Percentiles rank a stretch among this genome's conserved stretches.
Evolutionary conservation across 2,113 vertebrate genomes (phyloP).

Genomic region (Zapornia atra): DNA sequence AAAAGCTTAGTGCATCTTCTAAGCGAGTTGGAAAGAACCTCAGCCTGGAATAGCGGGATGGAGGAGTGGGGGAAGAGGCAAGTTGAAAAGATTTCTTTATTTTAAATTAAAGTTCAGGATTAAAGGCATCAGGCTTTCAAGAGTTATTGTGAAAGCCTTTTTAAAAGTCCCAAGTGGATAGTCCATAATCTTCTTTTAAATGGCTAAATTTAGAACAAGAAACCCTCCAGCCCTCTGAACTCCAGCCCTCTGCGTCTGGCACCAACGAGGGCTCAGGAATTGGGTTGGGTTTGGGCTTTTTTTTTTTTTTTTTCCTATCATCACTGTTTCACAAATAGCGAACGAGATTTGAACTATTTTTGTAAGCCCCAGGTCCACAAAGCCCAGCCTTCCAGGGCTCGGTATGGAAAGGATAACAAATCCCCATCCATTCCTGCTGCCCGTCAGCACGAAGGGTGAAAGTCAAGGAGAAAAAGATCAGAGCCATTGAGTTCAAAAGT

Average conservation of each 20-base stretch:
- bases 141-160: constrained; percentile 76
- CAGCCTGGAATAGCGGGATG: neutral
- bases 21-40: constrained; percentile 47
- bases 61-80: constrained; percentile 26
- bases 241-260: constrained; percentile 12
- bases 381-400: neutral
- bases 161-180: constrained; percentile 73
- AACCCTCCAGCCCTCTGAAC: constrained; percentile 23
- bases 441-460: neutral
- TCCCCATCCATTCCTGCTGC: neutral
- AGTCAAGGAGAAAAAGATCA: neutral
- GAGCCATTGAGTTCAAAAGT: neutral
- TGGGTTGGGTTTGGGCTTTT: neutral
- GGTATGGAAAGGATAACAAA: neutral
- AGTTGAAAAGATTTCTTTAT: constrained; percentile 77
- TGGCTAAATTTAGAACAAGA: constrained; percentile 74
- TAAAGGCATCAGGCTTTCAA: constrained; percentile 74
- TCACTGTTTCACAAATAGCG: neutral
- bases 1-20: constrained; percentile 67
- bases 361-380: neutral
- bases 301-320: neutral
- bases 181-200: constrained; percentile 78
- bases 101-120: constrained; percentile 83
- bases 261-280: neutral
- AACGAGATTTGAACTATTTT: neutral